A percentile compares a stretch with the other conserved stretches of the same genome.
phyloP scores from a whole-genome alignment of 2,113 vertebrate species.

The Tretioscincus oriximinensis region DNA sequence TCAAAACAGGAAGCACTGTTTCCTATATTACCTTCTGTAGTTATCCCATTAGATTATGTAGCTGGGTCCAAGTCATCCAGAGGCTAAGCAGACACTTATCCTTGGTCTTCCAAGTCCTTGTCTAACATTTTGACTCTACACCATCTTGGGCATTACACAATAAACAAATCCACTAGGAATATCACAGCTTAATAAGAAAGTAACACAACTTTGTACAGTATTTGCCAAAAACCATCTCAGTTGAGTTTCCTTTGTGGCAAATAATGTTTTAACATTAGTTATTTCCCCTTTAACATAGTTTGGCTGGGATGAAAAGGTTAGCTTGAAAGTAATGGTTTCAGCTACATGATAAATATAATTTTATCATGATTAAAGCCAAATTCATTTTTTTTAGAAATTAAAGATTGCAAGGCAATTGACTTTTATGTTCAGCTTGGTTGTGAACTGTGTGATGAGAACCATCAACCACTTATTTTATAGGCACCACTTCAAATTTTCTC shows the following conservation, averaged over 20 bases:
- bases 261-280: conserved; percentile 24
- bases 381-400: neutral
- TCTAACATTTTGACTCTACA: too few relatives aligned
- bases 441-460: neutral
- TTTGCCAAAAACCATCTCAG: conserved; percentile 8
- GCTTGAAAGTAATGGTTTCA: conserved; percentile 2
- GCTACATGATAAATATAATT: neutral
- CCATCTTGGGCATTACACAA: too few relatives aligned
- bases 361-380: neutral
- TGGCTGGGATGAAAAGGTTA: conserved; percentile 26
- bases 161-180: neutral
- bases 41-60: too few relatives aligned
- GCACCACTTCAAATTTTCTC: neutral
- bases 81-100: too few relatives aligned
- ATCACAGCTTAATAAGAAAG: neutral
- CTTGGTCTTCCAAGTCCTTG: too few relatives aligned
- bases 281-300: conserved; percentile 23
- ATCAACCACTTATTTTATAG: neutral
- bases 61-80: too few relatives aligned
- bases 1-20: too few relatives aligned
- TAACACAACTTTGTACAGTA: neutral
- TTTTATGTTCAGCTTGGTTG: conserved; percentile 3
- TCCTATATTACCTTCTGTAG: too few relatives aligned
- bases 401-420: neutral
- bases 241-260: neutral